Evolutionary conservation across 1,140 invertebrate species (phyloP), one percentile per base, ranked within the genome.

Genomic region (Bradynema listronoti): DNA sequence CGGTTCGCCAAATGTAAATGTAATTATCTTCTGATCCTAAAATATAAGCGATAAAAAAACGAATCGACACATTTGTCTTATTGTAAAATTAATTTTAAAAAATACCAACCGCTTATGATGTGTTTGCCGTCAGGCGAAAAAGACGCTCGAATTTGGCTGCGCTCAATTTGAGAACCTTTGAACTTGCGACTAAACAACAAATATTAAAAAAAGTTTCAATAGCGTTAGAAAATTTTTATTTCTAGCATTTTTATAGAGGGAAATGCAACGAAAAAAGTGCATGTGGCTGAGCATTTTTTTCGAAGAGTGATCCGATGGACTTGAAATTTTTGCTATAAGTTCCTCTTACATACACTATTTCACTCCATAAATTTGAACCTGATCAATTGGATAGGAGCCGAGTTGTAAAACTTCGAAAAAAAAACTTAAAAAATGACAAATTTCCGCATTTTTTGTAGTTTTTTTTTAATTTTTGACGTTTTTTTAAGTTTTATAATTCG

Each of bases 111-210:
- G 77, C 91, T 91, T 0, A 97, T 86, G 36, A 98, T 91, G 72
- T 94, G 96, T 78, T 91, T 90, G 0, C 90, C 91, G 78, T 95
- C 91, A 65, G 92, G 91, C 71, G 90, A 84, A 71, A 96, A 94
- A 49, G 88, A 90, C 0, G 91, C 92, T 75, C 93, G 91, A 36
- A 99, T 98, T 79, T 97, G 93, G 81, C 91, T 95, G 64, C 89
- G 93, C 0, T 88, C 85, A 79, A 97, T 97, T 0, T 89, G 86
- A 74, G 90, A 92, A 0, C 91, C 94, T 77, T 85, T 68, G 80
- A 95, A 98, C 82, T 97, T 97, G 82, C 92, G 97, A 0, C 90
- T 91, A 0, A 97, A 81, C 72, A 89, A 93, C 19, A 94, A 52
- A 52, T 3, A 0, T 3, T 1, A 2, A 49, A 3, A n/a, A 2